Base-by-base conservation (phyloP, 2,797 vertebrate genomes). In the Arrhamphus sclerolepis region DNA sequence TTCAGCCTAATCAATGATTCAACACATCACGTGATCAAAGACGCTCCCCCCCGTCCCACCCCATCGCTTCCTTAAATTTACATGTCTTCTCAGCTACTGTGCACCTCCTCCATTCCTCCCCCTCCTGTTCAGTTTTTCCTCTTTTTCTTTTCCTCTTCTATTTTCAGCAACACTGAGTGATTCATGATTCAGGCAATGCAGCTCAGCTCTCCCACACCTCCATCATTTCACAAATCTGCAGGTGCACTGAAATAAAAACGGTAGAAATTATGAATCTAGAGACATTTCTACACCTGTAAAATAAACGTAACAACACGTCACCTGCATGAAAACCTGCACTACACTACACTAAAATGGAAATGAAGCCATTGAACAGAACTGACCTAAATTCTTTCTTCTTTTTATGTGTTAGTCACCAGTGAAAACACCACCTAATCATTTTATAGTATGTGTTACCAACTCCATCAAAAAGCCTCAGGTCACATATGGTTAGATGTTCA, bases 151-250 rank as follows among this genome's bases (percentile, higher is more conserved):
- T 66, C 40, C 29, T 61, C 53, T 54, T 84, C 88, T 89, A 89
- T 89, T 89, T 89, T 87, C 68, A 83, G 89, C 69, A 80, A 63
- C 81, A 80, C 83, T 89, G 66, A 79, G 71, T 60, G 62, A 86
- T 77, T 86, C 79, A 86, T 60, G 62, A 86, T 77, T 86, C 79
- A 86, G 82, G 80, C 66, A 67, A 18, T 67, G 64, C 68, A 42
- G 66, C 55, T 80, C 73, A 28, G 59, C 59, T 68, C 55, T 4
- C 7, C 46, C 1, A 62, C 26, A 47, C 29, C 50, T 8, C 7
- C 0, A 11, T 14, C 19, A 16, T 14, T 16, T 46, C 49, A 59
- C 41, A 50, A 65, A 57, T 55, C 19, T 56, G 28, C 29, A 57
- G 50, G 10, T 63, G 43, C 11, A 2, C 48, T 41, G 2, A 63